Evolutionary conservation across 2,888 invertebrate species (phyloP), one percentile per base, ranked within the genome.

Genomic region (Limulus polyphemus): DNA sequence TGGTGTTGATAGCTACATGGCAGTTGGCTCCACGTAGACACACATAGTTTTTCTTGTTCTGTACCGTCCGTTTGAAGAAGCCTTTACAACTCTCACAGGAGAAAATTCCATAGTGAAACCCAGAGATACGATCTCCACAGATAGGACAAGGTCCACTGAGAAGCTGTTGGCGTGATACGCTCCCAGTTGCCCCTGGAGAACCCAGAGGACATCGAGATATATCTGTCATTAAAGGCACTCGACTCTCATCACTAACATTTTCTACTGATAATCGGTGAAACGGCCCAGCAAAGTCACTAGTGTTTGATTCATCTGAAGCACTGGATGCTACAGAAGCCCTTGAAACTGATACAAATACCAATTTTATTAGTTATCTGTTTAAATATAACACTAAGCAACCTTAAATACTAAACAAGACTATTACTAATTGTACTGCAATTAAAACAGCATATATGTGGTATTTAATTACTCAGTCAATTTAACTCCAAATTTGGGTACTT

Each of bases 81-180:
- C 95, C 95, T 78, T 97, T 97, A 78, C 97, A 97, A 17, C 92
- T 92, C 75, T 97, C 97, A 78, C 97, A 97, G 12, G 93, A 94
- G 79, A 94, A 95, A 72, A 95, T 95, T 12, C 97, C 97, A 77
- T 97, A 97, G 78, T 97, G 97, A 79, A 95, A 97, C 47, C 97
- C 93, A 70, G 91, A 91, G 75, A 93, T 93, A 76, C 92, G 90
- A 78, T 94, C 94, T 4, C 91, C 92, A 76, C 94, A 94, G 61
- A 94, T 92, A 13, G 94, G 93, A 74, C 94, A 94, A 0, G 93
- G 93, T 70, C 92, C 91, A 76, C 10, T 75, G 73, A 71, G 63
- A 14, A 62, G 60, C 17, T 69, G 69, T 58, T 70, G 70, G n/a
- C 70, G 59, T 55, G 67, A 67, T 47, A 69, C 64, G 17, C 69